Conservation (phyloP, 2,888 invertebrate species). For the Erebia palarica region DNA sequence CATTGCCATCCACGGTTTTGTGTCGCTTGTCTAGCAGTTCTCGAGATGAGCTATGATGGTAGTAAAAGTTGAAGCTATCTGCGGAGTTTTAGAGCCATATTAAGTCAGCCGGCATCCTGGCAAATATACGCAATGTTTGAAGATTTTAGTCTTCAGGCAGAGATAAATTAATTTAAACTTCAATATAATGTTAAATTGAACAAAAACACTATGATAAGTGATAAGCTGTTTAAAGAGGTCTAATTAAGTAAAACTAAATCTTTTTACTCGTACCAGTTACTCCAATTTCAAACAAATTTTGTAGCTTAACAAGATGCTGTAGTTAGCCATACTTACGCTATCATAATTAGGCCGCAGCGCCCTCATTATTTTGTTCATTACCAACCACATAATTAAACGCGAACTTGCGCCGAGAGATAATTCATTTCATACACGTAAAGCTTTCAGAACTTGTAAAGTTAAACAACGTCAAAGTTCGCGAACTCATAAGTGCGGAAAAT, state of each 20-base stretch:
- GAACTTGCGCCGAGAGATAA: constrained; percentile 48
- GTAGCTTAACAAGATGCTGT: neutral
- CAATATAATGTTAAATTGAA: neutral
- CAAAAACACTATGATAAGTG: no score
- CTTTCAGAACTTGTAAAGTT: constrained; percentile 54
- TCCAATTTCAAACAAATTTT: neutral
- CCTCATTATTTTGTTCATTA: constrained; percentile 18
- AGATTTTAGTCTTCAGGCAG: no score
- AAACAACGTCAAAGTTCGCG: constrained; percentile 48
- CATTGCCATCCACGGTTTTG: no score
- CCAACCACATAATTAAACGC: constrained; percentile 9
- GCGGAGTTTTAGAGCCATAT: no score
- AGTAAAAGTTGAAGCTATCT: no score
- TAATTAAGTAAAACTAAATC: neutral
- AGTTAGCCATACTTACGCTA: constrained; percentile 2
- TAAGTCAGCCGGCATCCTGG: no score
- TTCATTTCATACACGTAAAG: constrained; percentile 45
- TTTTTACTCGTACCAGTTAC: neutral
- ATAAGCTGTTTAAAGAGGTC: neutral
- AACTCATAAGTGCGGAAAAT: constrained; percentile 48
- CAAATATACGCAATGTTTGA: no score
- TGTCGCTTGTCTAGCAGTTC: no score
- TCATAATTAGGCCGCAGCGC: constrained; percentile 8
- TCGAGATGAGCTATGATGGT: no score
- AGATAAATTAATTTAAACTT: neutral